Evolutionary conservation across 2,888 invertebrate genomes (phyloP), one percentile per base, ranked within the genome.

Genomic region (Clepsis dumicolana): DNA sequence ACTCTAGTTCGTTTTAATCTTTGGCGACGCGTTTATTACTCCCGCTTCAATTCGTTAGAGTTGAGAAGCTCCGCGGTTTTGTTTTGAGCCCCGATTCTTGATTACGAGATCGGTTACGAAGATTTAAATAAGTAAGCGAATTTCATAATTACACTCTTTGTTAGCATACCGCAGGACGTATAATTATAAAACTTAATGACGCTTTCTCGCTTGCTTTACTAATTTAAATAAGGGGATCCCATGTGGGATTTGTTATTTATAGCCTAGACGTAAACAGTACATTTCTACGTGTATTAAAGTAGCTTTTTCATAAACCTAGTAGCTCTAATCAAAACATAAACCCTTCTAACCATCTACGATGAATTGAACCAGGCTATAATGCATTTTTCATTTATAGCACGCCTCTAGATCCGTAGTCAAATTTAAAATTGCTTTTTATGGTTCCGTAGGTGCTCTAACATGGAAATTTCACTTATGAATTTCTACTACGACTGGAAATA

Each of bases 371-470:
- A 18, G 18, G 44, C 8, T 8, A 18, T 44, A 50, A 25, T 2
- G 29, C 57, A 12, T 59, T 38, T 60, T 44, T 59, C 38, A 38
- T 60, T 27, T 59, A 50, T 27, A 38, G 18, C 35, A 4, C 27
- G 24, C 48, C 21, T 41, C 48, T 53, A 16, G 27, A 32, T 18
- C 25, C 21, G 32, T 32, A 63, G 63, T 67, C 48, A 56, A 62
- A 50, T 68, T 68, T 63, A 50, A 48, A 68, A 68, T 68, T 68
- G 57, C 67, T 52, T 63, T 63, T 63, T 59, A 63, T 52, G 38
- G 52, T 52, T 67, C 63, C 52, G 52, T 32, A 57, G 57, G 54
- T 66, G 61, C 66, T 54, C 54, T 48, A 54, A 16, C 50, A 62
- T 63, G 50, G 67, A 63, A 67, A 56, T 57, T 63, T 54, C 50